Evolutionary conservation across 2,113 vertebrate species (phyloP).

Genomic region (Chaetops frenatus): DNA sequence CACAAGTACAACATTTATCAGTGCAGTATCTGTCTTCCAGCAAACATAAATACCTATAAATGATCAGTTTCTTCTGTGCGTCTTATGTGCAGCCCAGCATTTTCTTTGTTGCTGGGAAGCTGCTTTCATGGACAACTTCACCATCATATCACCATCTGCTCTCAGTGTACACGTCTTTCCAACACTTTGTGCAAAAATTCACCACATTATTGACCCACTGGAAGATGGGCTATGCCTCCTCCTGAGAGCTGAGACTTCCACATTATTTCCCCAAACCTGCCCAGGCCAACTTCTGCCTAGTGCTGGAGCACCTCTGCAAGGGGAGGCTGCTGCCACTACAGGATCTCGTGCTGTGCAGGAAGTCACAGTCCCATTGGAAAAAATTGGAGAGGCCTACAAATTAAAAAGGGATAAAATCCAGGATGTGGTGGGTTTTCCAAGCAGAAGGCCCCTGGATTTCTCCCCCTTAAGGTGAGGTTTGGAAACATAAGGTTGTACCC

Average conservation of each 20-base stretch:
- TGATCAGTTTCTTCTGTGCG: background rate
- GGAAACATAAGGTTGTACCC: background rate
- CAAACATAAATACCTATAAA: background rate
- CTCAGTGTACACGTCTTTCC: rapidly evolving
- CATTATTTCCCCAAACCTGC: background rate
- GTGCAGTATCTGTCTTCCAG: background rate
- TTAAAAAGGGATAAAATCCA: background rate
- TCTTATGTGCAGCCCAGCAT: background rate
- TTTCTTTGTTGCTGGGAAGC: background rate
- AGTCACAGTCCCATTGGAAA: background rate
- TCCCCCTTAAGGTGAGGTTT: background rate
- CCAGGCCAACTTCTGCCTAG: background rate
- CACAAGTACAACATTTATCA: background rate
- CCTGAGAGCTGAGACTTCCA: background rate
- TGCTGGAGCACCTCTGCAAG: background rate
- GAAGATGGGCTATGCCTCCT: background rate
- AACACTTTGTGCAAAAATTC: background rate
- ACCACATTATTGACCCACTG: rapidly evolving
- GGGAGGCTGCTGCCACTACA: background rate
- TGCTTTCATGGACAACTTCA: background rate
- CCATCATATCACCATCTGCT: background rate
- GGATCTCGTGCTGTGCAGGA: background rate
- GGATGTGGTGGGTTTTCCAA: background rate
- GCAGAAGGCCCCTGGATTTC: background rate
- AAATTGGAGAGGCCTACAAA: background rate